Base-by-base conservation (phyloP, 1,140 invertebrate genomes). In the Lepidurus apus region DNA sequence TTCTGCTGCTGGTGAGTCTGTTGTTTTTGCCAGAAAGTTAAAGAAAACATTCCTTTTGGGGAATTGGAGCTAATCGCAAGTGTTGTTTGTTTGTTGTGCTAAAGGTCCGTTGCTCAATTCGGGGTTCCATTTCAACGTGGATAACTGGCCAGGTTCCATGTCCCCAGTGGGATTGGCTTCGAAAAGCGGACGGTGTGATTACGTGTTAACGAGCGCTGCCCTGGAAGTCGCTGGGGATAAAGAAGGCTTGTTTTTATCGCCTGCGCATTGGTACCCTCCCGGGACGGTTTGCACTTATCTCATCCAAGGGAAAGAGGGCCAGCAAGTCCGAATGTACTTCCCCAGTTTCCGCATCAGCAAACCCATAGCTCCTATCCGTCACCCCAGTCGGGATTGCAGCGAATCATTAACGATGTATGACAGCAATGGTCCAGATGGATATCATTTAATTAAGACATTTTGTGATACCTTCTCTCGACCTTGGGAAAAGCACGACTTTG, bases 61-160 rank as follows among this genome's bases (percentile, higher is more conserved):
- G 10, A 47, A 47, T 34, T 34, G 34, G 34, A 34, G 34, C 5
- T 47, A 11, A 47, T 47, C 45, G 45, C 10, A 11, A 47, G 10
- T 47, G 10, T 47, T 47, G 10, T 47, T 47, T 47, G 45, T 9
- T 10, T 47, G 45, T 74, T 74, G 26, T 9, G 81, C 77, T 80
- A 65, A 80, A 84, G 92, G 94, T 17, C 94, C 94, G 0, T 85
- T 96, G 13, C 87, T 96, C 11, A 95, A 95, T 84, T 95, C 94
- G 0, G 94, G 94, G 1, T 96, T 96, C 83, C 93, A 95, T 84
- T 96, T 96, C 87, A 95, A 95, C 85, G 94, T 95, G 26, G 94
- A 93, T 74, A 95, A 94, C 84, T 95, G 93, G 93, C 93, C 94
- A 1, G 94, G 93, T 3, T 93, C 95, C 83, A 93, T 95, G 77